These are phyloP conservation scores for Sterrhoptilus dennistouni DNA, from an alignment of 2,113 vertebrate genomes.

Conservation along the genomic window DNA sequence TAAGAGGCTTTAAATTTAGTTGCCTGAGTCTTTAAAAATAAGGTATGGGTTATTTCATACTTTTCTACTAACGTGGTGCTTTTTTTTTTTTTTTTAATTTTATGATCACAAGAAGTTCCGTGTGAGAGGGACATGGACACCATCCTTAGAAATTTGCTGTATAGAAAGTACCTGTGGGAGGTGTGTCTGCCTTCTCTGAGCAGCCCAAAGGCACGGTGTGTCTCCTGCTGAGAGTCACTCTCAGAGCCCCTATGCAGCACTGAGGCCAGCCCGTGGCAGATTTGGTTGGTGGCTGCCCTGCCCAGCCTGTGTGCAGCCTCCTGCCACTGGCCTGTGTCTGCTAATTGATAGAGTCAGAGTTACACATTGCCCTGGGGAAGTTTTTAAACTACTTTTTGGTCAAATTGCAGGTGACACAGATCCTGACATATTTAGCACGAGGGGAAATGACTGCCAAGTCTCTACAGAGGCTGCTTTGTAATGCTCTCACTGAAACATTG, in stretches of 20 bases:
- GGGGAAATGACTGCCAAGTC: background rate
- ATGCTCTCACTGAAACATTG: background rate
- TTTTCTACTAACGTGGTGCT: background rate
- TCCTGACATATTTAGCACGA: background rate
- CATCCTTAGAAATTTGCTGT: background rate
- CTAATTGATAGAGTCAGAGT: background rate
- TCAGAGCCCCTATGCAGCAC: fast-evolving
- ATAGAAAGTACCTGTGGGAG: background rate
- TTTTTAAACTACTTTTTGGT: background rate
- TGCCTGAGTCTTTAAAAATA: background rate
- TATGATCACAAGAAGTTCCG: background rate
- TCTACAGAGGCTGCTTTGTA: constrained; percentile 5
- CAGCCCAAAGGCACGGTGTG: background rate
- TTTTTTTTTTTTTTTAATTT: background rate
- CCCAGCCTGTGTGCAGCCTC: background rate
- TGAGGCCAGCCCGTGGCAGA: fast-evolving
- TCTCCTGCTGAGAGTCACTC: background rate
- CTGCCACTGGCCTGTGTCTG: background rate
- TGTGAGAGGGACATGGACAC: background rate
- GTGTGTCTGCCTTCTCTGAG: background rate
- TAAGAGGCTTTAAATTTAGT: background rate
- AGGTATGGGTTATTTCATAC: background rate
- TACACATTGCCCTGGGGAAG: background rate
- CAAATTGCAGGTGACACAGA: background rate
- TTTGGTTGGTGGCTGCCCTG: background rate